Evolutionary conservation across 2,888 invertebrate species (phyloP), one percentile per base, ranked within the genome.

Genomic region (Plebejus anna): DNA sequence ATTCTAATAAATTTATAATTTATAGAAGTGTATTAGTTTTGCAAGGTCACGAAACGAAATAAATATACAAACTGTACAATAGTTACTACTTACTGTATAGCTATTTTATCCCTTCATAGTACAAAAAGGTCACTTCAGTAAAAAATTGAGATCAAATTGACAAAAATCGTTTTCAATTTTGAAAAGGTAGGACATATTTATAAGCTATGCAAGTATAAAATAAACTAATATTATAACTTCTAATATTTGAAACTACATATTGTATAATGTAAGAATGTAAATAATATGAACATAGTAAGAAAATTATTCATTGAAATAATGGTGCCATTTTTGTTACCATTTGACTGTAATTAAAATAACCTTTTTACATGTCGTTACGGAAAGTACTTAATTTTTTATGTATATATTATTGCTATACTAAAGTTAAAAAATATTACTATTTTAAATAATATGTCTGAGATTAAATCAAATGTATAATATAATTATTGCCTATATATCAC

Each of bases 261-360:
- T 28, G 22, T 61, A 22, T 61, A n/a, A 57, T 2, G 28, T 28
- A 28, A 61, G 47, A 72, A 6, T 72, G 72, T 55, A 73, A 73
- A 73, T 51, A 73, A 51, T 28, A 73, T 47, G 11, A 47, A 22
- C 32, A 0, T 28, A 42, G 16, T 55, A 73, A 47, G 11, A 78
- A 77, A 38, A 36, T 61, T 70, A 28, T 75, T 76, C 70, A 75
- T 76, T 70, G 71, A 75, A 73, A 75, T 81, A 88, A 84, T 90
- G 91, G 91, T 91, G 92, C 92, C 92, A 92, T 92, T 82, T 81
- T 79, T 84, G 92, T 92, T 92, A 92, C 92, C 92, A 91, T 91
- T 89, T 84, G 81, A 84, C 75, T 84, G 79, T 81, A 80, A 81
- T 78, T 76, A 76, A 28, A 70, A 70, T 51, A 70, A 51, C 55